A percentile compares a stretch with the other conserved stretches of the same genome.
Conservation (phyloP, 1,140 invertebrate species). For the Magallana ariakensis region DNA sequence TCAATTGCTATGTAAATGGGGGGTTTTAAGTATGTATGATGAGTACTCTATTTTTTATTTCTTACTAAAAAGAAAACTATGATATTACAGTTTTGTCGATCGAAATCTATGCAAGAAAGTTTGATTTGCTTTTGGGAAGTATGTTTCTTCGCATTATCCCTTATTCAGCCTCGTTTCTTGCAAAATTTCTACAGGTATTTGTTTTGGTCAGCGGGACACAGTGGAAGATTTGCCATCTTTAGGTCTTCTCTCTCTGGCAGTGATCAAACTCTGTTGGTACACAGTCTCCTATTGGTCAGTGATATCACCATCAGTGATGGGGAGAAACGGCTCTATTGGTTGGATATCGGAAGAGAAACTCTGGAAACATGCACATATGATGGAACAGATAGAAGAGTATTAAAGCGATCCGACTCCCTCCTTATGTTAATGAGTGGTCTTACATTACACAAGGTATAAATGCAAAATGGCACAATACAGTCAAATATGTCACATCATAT, state of each 20-base stretch:
- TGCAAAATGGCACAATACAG: no score
- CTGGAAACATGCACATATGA: constrained; percentile 39
- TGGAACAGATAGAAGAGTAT: constrained; percentile 35
- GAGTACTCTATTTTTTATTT: no score
- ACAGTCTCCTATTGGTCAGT: not conserved
- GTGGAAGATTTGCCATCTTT: constrained; percentile 93
- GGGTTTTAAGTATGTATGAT: no score
- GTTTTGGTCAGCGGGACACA: constrained; percentile 87
- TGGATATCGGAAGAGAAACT: constrained; percentile 35
- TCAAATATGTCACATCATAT: no score
- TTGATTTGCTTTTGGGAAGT: no score
- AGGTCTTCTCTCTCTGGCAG: constrained; percentile 92
- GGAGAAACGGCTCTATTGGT: constrained; percentile 37
- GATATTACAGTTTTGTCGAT: no score
- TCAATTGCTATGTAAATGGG: no score
- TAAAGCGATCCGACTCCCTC: constrained; percentile 14
- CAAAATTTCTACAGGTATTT: constrained; percentile 57
- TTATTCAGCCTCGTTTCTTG: no score
- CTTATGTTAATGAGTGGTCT: constrained; percentile 34
- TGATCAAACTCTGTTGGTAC: constrained; percentile 80
- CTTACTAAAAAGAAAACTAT: no score
- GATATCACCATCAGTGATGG: constrained; percentile 18
- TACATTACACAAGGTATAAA: constrained; percentile 25
- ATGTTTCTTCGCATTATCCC: no score
- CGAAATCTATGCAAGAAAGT: no score